phyloP scores from a whole-genome alignment of 2,113 vertebrate species.

The Lycocorax pyrrhopterus region DNA sequence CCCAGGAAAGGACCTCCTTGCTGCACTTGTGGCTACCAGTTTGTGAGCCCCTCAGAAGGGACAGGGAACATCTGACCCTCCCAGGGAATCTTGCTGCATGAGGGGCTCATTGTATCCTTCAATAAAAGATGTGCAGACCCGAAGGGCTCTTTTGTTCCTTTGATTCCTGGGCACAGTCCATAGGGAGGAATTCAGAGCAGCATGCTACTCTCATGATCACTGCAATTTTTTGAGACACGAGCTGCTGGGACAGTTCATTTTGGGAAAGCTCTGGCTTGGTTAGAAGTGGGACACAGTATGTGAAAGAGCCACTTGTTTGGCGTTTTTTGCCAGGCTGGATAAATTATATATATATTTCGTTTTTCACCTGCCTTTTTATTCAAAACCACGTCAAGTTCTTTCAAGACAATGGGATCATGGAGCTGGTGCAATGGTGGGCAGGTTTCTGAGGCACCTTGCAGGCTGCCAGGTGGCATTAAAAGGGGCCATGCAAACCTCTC shows the following conservation, averaged over 20 bases:
- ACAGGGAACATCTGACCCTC: neutral
- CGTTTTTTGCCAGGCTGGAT: neutral
- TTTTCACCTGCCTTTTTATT: neutral
- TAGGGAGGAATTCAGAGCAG: neutral
- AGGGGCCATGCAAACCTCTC: neutral
- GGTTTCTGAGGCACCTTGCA: neutral
- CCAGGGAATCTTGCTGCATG: neutral
- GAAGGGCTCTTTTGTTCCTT: neutral
- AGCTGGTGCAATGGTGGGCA: neutral
- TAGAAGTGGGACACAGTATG: neutral
- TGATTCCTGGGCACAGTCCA: neutral
- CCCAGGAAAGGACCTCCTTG: neutral
- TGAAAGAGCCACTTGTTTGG: neutral
- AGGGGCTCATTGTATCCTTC: neutral
- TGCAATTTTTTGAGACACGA: neutral
- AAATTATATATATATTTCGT: neutral
- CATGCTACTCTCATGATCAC: neutral
- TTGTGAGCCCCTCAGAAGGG: neutral
- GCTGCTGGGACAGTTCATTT: neutral
- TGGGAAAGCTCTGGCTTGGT: neutral
- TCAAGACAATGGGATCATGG: accelerated
- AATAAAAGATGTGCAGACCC: neutral
- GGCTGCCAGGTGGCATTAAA: neutral
- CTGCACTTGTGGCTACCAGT: neutral
- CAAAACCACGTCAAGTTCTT: neutral